Conservation (phyloP, 1,140 invertebrate genomes). For the Odontomachus brunneus region DNA sequence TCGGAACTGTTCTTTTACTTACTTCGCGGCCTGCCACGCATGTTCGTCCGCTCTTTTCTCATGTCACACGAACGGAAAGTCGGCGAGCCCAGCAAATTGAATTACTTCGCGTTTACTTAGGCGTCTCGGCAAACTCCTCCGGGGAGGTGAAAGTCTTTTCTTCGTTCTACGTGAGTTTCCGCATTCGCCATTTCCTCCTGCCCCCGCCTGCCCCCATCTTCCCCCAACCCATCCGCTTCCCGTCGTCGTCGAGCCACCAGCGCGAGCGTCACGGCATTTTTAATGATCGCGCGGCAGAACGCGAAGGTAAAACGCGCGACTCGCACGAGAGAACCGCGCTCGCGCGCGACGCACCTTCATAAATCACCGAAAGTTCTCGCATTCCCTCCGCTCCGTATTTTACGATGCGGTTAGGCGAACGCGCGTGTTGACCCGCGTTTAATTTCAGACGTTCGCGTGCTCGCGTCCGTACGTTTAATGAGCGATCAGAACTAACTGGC, state of each 20-base stretch:
- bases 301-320: constrained; percentile 5
- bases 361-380: constrained; percentile 28
- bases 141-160: constrained; percentile 48
- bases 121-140: constrained; percentile 50
- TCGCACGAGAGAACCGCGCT: background rate
- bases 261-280: constrained; percentile 44
- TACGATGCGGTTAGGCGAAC: constrained; percentile 18
- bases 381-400: constrained; percentile 19
- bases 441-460: constrained; percentile 35
- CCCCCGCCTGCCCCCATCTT: background rate
- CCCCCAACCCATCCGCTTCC: too few relatives aligned
- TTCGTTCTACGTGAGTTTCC: constrained; percentile 34
- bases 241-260: too few relatives aligned
- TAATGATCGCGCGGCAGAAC: constrained; percentile 39
- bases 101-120: constrained; percentile 60
- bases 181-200: constrained; percentile 21
- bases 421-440: constrained; percentile 31
- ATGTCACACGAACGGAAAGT: constrained; percentile 55
- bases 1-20: constrained; percentile 56
- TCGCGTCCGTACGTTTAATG: constrained; percentile 39
- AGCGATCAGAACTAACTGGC: constrained; percentile 54
- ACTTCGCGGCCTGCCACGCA: constrained; percentile 51
- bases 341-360: background rate
- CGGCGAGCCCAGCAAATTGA: constrained; percentile 51
- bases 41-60: constrained; percentile 53